Conservation (phyloP, 2,888 invertebrate genomes). For the Girardia tigrina region DNA sequence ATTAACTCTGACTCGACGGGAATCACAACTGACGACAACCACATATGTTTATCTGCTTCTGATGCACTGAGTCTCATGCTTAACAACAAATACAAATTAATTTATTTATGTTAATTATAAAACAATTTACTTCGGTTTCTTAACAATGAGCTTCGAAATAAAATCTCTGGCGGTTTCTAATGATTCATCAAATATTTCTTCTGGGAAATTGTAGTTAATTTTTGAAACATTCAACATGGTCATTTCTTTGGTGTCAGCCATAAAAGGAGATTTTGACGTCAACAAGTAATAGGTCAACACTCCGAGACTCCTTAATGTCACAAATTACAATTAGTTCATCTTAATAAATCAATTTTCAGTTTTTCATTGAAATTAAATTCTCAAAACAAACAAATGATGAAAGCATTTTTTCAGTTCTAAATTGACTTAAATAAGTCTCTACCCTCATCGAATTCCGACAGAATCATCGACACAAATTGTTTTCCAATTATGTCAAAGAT, state of each 20-base stretch:
- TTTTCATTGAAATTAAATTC: too few relatives aligned
- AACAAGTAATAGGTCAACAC: not conserved
- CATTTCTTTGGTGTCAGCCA: not conserved
- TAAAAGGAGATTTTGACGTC: not conserved
- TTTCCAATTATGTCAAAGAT: too few relatives aligned
- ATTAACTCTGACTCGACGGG: not conserved
- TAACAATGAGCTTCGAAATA: not conserved
- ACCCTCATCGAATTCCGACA: too few relatives aligned
- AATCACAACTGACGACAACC: not conserved
- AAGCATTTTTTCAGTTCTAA: too few relatives aligned
- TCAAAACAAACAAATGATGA: too few relatives aligned
- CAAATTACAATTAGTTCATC: too few relatives aligned
- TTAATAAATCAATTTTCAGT: too few relatives aligned
- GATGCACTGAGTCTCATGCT: not conserved
- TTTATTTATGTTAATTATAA: too few relatives aligned
- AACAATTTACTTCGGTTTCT: not conserved
- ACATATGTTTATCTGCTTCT: not conserved
- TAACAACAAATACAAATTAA: too few relatives aligned
- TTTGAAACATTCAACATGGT: not conserved
- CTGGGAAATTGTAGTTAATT: not conserved
- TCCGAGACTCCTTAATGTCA: not conserved
- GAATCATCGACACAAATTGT: too few relatives aligned
- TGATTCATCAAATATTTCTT: not conserved
- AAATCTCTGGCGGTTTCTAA: not conserved
- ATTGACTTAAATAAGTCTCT: too few relatives aligned